These are phyloP conservation scores for Scomber colias DNA, from an alignment of 2,113 vertebrate genomes.

Conservation along the genomic window DNA sequence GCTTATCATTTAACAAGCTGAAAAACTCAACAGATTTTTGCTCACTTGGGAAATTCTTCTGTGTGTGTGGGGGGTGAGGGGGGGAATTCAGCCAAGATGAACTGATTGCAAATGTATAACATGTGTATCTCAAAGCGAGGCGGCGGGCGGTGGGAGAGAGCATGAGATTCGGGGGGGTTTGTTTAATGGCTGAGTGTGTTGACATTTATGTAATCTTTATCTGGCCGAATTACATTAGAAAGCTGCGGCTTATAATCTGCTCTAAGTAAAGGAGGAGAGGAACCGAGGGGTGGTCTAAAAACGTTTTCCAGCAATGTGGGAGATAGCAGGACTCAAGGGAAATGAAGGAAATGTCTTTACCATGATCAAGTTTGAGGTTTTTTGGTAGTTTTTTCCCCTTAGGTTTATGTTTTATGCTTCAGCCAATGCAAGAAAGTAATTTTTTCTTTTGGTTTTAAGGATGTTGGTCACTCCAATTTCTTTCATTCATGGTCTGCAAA, in stretches of 20 bases:
- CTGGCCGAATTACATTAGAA: slow-evolving; percentile 23
- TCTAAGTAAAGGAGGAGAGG: not conserved
- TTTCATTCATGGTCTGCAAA: too few relatives aligned
- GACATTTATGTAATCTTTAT: slow-evolving; percentile 55
- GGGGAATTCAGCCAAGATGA: slow-evolving; percentile 28
- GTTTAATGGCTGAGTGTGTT: slow-evolving; percentile 43
- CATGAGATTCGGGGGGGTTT: slow-evolving; percentile 9
- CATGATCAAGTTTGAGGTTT: not conserved
- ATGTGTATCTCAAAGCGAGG: slow-evolving; percentile 28
- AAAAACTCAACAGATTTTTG: not conserved
- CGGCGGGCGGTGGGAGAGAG: slow-evolving; percentile 2
- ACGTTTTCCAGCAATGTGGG: slow-evolving; percentile 8
- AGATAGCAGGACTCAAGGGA: not conserved
- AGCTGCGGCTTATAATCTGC: slow-evolving; percentile 34
- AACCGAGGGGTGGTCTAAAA: slow-evolving; percentile 36
- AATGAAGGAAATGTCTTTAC: not conserved
- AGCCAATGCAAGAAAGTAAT: too few relatives aligned
- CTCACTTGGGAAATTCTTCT: slow-evolving; percentile 6
- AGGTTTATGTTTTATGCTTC: too few relatives aligned
- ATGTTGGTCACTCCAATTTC: too few relatives aligned
- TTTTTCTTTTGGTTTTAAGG: too few relatives aligned
- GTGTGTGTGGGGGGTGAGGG: not conserved
- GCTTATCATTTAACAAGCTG: not conserved
- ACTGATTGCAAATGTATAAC: slow-evolving; percentile 32
- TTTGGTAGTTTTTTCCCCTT: too few relatives aligned